Evolutionary conservation across 2,797 vertebrate species (phyloP).

Genomic region (Rhincodon typus): DNA sequence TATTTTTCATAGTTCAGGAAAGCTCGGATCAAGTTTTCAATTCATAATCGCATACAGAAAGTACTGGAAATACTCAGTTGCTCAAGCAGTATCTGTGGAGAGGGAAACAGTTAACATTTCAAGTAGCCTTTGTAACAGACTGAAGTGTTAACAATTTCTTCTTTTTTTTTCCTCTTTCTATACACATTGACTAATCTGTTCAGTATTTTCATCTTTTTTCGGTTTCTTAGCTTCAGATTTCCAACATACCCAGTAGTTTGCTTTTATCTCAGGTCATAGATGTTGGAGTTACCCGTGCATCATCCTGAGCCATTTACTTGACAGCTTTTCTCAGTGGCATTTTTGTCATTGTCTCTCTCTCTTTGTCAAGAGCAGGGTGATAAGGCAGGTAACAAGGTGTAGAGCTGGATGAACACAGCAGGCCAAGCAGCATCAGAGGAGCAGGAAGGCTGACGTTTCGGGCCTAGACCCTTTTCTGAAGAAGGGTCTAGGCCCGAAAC

Average conservation of each 20-base stretch:
- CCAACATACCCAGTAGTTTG: not conserved
- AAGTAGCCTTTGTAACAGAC: not conserved
- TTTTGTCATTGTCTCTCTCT: no score
- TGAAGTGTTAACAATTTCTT: not conserved
- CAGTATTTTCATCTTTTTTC: not conserved
- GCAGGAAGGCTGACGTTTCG: no score
- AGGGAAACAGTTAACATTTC: not conserved
- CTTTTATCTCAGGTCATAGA: not conserved
- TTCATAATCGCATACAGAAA: not conserved
- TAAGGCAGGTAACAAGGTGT: no score
- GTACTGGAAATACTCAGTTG: not conserved
- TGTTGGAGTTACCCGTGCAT: no score
- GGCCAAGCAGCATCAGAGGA: no score
- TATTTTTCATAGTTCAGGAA: not conserved
- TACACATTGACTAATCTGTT: no score
- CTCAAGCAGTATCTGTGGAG: not conserved
- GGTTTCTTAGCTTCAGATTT: not conserved
- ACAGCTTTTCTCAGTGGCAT: no score
- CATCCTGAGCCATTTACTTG: no score
- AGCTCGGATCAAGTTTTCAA: not conserved
- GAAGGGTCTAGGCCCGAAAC: no score
- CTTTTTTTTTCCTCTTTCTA: not conserved
- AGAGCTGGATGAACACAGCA: no score
- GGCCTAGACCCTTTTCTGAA: no score
- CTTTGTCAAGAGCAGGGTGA: no score